Conservation (phyloP, 2,113 vertebrate species). For the Probosciger aterrimus region DNA sequence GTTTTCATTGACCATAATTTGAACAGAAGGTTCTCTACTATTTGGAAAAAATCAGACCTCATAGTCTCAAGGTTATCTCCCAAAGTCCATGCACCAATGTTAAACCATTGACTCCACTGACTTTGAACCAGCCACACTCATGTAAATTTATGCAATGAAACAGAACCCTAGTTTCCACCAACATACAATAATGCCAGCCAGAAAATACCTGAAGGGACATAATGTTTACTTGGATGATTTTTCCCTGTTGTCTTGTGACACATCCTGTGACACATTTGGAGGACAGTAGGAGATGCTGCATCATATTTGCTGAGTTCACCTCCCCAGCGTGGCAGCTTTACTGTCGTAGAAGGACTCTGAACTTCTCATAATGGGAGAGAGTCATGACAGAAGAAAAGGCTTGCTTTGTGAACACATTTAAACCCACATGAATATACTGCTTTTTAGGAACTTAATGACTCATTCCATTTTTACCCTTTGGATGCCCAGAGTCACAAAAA, state of each 20-base stretch:
- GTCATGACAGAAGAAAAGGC: neutral
- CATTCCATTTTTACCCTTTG: slow-evolving; percentile 54
- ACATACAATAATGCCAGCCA: neutral
- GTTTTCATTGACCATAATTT: neutral
- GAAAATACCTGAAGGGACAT: neutral
- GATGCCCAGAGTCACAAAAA: slow-evolving; percentile 57
- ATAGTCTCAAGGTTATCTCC: neutral
- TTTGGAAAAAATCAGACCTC: neutral
- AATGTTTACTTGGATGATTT: neutral
- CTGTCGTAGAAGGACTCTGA: neutral
- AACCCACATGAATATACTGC: slow-evolving; percentile 21
- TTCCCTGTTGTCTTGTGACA: neutral
- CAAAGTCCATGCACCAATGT: neutral
- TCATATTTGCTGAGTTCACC: neutral
- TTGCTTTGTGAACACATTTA: neutral
- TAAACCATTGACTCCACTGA: neutral
- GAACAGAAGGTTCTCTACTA: neutral
- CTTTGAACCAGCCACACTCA: neutral
- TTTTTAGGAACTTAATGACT: slow-evolving; percentile 65
- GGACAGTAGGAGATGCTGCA: neutral
- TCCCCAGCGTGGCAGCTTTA: neutral
- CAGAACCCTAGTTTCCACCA: neutral
- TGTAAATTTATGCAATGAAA: neutral
- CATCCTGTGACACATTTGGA: neutral
- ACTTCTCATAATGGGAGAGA: neutral